Base-by-base conservation (phyloP, 1,140 invertebrate genomes). In the Sitodiplosis mosellana region DNA sequence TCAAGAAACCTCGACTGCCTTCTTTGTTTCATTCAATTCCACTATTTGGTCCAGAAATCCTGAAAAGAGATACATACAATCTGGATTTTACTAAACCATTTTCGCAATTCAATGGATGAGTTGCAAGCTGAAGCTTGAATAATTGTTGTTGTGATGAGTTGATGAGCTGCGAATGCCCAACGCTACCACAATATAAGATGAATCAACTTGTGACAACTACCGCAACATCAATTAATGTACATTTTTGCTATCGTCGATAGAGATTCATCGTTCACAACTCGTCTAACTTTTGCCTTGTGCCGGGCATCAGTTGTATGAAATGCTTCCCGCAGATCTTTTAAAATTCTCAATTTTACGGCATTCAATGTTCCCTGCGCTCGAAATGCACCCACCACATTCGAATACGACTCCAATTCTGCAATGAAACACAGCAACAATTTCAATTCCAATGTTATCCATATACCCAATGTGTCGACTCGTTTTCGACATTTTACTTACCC, bases 241-340 rank as follows among this genome's bases (percentile, higher is more conserved):
- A 82, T 78, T 60, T 87, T 80, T 55, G 88, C 85, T 64, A 94
- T 86, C 43, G 83, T 84, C 54, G 79, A 74, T 46, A 94, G 68
- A 63, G 83, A 78, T 63, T 93, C 87, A 70, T 93, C 88, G 69
- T 89, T 93, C 49, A 86, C 81, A 52, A 85, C 88, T 59, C 88
- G 73, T 51, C 88, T 70, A 54, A 91, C 76, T 73, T 94, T 89
- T 50, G 88, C 87, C 54, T 83, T 78, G 65, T 93, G 87, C 53
- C 90, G 73, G 64, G 93, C 90, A 59, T 80, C 76, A 45, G 84
- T 80, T 62, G 93, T 91, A 67, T 86, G 85, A 54, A 94, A 76
- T 59, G 78, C 71, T 58, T 73, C 73, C 56, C 83, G 77, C 49
- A 91, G 67, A 60, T 92, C 85, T 61, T 80, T 77, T 40, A 94